A percentile compares a stretch with the other conserved stretches of the same genome.
These are phyloP conservation scores for Leptocoma aspasia DNA, from an alignment of 2,113 vertebrate genomes.

Conservation along the genomic window DNA sequence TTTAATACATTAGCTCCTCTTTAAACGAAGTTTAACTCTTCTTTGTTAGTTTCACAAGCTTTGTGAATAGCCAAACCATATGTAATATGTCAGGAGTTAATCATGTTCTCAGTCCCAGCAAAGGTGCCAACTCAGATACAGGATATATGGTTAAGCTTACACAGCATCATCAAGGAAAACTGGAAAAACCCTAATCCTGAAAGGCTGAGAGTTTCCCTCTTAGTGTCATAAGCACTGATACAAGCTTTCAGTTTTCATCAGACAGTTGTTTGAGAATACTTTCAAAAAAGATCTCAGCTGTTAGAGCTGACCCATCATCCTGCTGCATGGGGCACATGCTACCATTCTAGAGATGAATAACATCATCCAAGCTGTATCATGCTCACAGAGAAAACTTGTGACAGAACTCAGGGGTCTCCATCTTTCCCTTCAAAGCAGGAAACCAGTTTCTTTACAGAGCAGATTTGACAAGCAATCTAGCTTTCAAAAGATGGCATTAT, in stretches of 20 bases:
- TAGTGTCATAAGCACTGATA: neutral
- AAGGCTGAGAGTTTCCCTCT: neutral
- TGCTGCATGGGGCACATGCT: neutral
- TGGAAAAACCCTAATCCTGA: neutral
- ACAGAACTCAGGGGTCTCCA: neutral
- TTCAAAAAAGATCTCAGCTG: neutral
- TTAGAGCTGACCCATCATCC: neutral
- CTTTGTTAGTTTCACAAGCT: neutral
- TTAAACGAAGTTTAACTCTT: neutral
- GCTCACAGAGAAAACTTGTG: neutral
- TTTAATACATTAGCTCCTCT: neutral
- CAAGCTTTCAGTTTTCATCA: neutral
- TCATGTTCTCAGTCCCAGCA: neutral
- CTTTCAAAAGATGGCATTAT: neutral
- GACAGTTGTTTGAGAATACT: neutral
- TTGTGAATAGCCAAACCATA: neutral
- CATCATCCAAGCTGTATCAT: neutral
- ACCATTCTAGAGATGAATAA: neutral
- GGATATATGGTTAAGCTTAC: neutral
- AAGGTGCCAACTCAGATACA: neutral
- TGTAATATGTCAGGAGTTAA: neutral
- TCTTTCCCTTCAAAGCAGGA: neutral
- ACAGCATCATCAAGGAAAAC: neutral
- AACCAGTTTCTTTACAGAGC: neutral
- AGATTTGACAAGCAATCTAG: neutral